Percentiles rank a stretch among this genome's conserved stretches.
phyloP scores from a whole-genome alignment of 64 coral and sea anemone species.

The Porites australiensis region DNA sequence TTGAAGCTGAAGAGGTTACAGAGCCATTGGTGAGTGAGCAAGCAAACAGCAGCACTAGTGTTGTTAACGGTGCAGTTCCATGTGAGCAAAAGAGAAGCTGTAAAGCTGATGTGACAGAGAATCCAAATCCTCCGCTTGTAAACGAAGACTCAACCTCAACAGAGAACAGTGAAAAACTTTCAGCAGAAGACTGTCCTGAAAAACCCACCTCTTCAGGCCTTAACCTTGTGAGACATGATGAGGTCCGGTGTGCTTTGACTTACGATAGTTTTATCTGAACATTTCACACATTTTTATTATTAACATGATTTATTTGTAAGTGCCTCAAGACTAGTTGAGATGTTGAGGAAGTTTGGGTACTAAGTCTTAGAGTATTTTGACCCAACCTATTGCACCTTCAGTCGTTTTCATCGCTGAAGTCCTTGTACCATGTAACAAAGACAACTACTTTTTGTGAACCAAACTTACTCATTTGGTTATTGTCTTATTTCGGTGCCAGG shows the following conservation, averaged over 20 bases:
- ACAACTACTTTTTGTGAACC: too few relatives aligned
- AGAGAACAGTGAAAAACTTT: neutral
- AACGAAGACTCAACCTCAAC: neutral
- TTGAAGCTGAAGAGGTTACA: neutral
- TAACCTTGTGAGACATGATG: neutral
- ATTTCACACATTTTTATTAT: neutral
- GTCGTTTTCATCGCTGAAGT: too few relatives aligned
- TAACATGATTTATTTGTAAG: too few relatives aligned
- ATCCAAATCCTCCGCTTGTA: neutral
- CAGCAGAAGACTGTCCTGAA: neutral
- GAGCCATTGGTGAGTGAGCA: neutral
- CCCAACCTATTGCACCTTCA: too few relatives aligned
- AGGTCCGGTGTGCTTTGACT: neutral
- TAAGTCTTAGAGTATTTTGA: too few relatives aligned
- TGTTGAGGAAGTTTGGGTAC: too few relatives aligned
- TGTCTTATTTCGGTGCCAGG: too few relatives aligned
- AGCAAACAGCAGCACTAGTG: neutral
- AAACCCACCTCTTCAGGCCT: neutral
- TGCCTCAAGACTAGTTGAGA: too few relatives aligned
- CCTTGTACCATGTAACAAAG: too few relatives aligned
- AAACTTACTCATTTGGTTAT: too few relatives aligned
- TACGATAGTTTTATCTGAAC: conserved; percentile 41
- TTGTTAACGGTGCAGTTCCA: neutral
- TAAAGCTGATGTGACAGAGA: neutral
- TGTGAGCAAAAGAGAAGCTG: neutral